A percentile compares a stretch with the other conserved stretches of the same genome.
phyloP scores from a whole-genome alignment of 2,113 vertebrate species.

The Martes martes region DNA sequence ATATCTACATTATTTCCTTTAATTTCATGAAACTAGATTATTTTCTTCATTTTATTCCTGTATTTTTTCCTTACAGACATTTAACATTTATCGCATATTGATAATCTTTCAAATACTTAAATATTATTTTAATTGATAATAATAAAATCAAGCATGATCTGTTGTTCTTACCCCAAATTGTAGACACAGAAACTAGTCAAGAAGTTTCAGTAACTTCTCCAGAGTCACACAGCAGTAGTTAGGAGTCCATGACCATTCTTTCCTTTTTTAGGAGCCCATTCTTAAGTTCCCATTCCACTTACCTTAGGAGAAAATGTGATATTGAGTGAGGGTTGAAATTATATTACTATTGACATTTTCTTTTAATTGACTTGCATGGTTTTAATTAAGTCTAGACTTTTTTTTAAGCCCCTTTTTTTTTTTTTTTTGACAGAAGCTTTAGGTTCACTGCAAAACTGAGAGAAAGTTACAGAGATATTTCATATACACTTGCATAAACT shows the following conservation, averaged over 20 bases:
- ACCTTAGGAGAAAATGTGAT: neutral
- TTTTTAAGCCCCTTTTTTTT: neutral
- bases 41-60: neutral
- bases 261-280: neutral
- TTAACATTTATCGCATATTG: neutral
- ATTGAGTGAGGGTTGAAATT: neutral
- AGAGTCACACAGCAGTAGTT: neutral
- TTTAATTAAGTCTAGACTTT: neutral
- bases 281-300: neutral
- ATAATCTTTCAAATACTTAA: neutral
- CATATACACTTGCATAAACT: too few relatives aligned
- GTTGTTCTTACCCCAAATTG: neutral
- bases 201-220: neutral
- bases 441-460: too few relatives aligned
- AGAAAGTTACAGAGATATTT: too few relatives aligned
- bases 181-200: neutral
- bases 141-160: neutral
- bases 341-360: neutral
- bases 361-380: neutral
- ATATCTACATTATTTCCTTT: neutral
- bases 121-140: neutral
- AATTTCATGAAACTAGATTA: neutral
- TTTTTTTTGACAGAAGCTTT: too few relatives aligned
- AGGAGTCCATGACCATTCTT: too few relatives aligned
- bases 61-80: neutral